phyloP scores from a whole-genome alignment of 2,113 vertebrate genomes.

The Accipiter virgatus region DNA sequence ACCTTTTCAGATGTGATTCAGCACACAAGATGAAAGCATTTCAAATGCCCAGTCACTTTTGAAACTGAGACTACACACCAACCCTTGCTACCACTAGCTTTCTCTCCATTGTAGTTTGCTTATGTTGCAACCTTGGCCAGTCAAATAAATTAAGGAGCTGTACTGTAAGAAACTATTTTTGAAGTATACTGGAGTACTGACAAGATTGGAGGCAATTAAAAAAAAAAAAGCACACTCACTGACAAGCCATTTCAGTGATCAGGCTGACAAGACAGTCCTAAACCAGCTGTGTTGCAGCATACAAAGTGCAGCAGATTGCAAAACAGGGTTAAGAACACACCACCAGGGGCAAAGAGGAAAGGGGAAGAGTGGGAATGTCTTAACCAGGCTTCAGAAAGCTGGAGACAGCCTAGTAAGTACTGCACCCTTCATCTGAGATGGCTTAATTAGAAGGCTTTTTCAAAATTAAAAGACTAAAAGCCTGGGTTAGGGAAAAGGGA shows the following conservation, averaged over 20 bases:
- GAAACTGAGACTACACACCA: not conserved
- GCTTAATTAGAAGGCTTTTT: not conserved
- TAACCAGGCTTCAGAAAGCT: not conserved
- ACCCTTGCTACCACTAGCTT: not conserved
- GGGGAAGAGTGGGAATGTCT: not conserved
- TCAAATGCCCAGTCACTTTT: not conserved
- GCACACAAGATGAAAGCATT: not conserved
- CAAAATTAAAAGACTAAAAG: not conserved
- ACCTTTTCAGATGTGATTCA: not conserved
- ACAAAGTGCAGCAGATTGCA: not conserved
- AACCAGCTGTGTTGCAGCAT: not conserved
- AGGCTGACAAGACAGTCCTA: not conserved
- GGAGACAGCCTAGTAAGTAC: not conserved
- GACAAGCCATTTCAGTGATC: not conserved
- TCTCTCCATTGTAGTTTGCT: not conserved
- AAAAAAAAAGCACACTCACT: not conserved
- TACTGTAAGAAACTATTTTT: not conserved
- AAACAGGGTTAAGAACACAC: not conserved
- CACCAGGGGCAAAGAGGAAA: not conserved
- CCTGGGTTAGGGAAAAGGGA: not conserved
- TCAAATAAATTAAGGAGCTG: not conserved
- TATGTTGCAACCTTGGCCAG: rapidly evolving
- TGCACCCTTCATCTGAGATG: not conserved
- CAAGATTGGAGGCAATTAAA: not conserved
- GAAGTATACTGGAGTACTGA: not conserved